These are phyloP conservation scores for Bos javanicus DNA, from an alignment of 2,113 vertebrate species.

Conservation along the genomic window DNA sequence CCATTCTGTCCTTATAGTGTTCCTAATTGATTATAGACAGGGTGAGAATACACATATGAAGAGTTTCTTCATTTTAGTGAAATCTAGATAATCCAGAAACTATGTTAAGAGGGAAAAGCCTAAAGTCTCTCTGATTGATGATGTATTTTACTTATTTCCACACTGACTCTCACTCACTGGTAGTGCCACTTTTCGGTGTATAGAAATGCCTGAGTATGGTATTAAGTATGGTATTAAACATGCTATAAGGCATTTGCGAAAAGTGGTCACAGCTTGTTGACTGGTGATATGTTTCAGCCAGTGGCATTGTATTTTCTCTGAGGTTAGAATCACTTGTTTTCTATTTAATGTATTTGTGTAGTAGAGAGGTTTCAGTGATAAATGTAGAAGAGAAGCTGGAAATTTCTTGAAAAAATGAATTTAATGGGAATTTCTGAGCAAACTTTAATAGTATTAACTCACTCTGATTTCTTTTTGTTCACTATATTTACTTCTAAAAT, in stretches of 20 bases:
- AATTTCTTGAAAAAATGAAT: not conserved
- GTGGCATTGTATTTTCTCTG: not conserved
- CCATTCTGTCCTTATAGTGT: not conserved
- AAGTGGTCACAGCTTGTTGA: not conserved
- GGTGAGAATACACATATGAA: not conserved
- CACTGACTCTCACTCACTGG: not conserved
- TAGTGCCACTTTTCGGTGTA: not conserved
- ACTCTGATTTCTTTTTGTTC: not conserved
- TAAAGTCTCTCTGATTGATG: not conserved
- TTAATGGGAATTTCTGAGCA: not conserved
- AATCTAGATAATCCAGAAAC: not conserved
- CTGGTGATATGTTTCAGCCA: not conserved
- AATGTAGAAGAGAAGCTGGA: not conserved
- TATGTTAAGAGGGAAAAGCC: not conserved
- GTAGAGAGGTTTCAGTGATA: not conserved
- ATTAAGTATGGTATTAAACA: not conserved
- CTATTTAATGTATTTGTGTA: not conserved
- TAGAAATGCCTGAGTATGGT: not conserved
- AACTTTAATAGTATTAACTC: not conserved
- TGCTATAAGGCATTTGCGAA: not conserved
- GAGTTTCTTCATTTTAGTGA: not conserved
- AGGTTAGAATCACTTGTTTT: conserved; percentile 13
- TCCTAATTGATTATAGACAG: not conserved
- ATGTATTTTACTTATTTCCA: not conserved
- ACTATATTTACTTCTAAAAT: not conserved